These are phyloP conservation scores for Epizoanthus ramosus DNA, from an alignment of 92 coral and sea anemone species.

Conservation along the genomic window DNA sequence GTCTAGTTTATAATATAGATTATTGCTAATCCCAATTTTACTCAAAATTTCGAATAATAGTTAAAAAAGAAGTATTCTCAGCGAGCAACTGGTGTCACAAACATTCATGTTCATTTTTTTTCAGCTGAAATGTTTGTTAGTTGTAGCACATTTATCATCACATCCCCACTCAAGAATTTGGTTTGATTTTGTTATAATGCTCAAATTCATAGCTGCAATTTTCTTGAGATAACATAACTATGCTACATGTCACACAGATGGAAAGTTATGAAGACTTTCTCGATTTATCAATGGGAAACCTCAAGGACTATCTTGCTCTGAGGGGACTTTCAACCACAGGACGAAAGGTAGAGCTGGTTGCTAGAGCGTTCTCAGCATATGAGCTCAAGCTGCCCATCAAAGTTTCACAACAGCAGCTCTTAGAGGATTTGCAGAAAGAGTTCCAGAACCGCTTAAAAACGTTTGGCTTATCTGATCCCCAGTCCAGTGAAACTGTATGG, in stretches of 20 bases:
- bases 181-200: too few relatives aligned
- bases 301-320: constrained; percentile 43
- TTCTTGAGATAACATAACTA: background rate
- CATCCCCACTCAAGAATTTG: too few relatives aligned
- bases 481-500: constrained; percentile 20
- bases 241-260: constrained; percentile 6
- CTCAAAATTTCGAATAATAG: too few relatives aligned
- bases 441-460: constrained; percentile 24
- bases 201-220: background rate
- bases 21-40: too few relatives aligned
- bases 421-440: constrained; percentile 26
- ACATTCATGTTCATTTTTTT: too few relatives aligned
- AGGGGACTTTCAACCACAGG: constrained; percentile 43
- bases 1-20: too few relatives aligned
- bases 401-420: constrained; percentile 37
- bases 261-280: constrained; percentile 44
- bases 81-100: too few relatives aligned
- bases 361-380: constrained; percentile 38
- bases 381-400: constrained; percentile 46
- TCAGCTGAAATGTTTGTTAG: too few relatives aligned
- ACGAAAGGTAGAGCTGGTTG: constrained; percentile 43
- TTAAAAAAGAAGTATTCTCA: too few relatives aligned
- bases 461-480: constrained; percentile 25
- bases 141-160: too few relatives aligned
- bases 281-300: constrained; percentile 38